Percentiles rank a stretch among this genome's conserved stretches.
Conservation (phyloP, 2,888 invertebrate species). For the Pristionchus fissidentatus region DNA sequence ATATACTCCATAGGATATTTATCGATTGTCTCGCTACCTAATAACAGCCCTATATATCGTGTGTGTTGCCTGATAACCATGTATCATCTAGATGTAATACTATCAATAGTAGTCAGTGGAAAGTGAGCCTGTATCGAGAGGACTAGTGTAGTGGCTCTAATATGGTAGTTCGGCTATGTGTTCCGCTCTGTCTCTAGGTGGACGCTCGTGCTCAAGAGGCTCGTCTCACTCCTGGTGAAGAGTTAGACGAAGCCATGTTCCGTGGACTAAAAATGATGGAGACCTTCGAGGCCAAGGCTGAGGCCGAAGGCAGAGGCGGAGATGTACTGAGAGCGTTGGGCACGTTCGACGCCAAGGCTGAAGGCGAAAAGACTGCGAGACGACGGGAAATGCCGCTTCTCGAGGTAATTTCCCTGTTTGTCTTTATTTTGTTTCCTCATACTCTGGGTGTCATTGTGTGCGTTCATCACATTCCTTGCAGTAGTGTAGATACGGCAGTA, state of each 20-base stretch:
- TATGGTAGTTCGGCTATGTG: too few relatives aligned
- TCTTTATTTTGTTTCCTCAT: not conserved
- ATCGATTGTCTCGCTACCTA: too few relatives aligned
- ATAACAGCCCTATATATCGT: too few relatives aligned
- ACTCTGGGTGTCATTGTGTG: not conserved
- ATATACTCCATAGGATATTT: too few relatives aligned
- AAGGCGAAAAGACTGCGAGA: not conserved
- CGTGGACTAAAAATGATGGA: constrained; percentile 40
- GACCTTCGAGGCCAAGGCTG: not conserved
- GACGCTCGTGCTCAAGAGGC: not conserved
- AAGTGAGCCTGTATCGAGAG: too few relatives aligned
- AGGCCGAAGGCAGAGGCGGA: not conserved
- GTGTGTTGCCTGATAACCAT: too few relatives aligned
- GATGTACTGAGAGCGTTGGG: too few relatives aligned
- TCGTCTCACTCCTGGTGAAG: not conserved
- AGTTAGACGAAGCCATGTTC: constrained; percentile 42
- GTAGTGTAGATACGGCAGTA: not conserved
- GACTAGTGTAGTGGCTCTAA: too few relatives aligned
- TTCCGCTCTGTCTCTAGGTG: not conserved
- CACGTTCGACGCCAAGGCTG: not conserved
- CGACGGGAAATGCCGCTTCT: not conserved
- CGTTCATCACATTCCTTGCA: not conserved
- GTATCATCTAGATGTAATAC: too few relatives aligned
- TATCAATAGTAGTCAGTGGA: too few relatives aligned
- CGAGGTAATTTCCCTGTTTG: not conserved